phyloP scores from a whole-genome alignment of 2,113 vertebrate genomes.

The Noturus placidus region DNA sequence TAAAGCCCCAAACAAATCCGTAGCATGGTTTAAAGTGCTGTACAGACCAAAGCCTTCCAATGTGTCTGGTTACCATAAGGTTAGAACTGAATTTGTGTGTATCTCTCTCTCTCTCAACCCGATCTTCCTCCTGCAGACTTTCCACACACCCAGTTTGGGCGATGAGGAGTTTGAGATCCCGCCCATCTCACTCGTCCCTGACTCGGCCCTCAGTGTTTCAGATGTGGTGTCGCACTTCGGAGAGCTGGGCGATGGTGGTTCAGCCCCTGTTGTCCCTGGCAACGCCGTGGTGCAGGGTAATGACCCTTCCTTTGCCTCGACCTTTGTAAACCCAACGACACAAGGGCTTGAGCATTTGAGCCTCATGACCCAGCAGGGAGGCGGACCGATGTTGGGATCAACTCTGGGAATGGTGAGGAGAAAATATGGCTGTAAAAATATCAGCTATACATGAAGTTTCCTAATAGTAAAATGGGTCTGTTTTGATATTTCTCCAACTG shows the following conservation, averaged over 20 bases:
- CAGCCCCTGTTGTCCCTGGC: conserved; percentile 73
- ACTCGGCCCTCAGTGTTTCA: conserved; percentile 82
- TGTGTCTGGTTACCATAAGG: neutral
- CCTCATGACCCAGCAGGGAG: conserved; percentile 81
- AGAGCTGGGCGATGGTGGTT: conserved; percentile 77
- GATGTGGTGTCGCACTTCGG: conserved; percentile 85
- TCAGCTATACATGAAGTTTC: neutral
- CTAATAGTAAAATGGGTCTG: neutral
- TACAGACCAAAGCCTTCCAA: neutral
- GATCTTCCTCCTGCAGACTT: conserved; percentile 72
- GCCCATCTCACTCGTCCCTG: conserved; percentile 86
- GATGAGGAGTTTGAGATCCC: conserved; percentile 94
- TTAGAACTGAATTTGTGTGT: neutral
- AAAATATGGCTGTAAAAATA: neutral
- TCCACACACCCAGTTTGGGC: conserved; percentile 88
- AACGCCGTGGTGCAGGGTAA: conserved; percentile 78
- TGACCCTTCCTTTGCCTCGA: conserved; percentile 75
- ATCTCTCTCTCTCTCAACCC: neutral
- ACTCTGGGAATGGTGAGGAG: conserved; percentile 66
- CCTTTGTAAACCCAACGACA: conserved; percentile 66
- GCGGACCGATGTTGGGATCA: conserved; percentile 71
- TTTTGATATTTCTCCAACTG: neutral
- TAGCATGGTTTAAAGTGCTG: neutral
- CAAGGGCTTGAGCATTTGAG: conserved; percentile 81
- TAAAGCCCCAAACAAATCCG: neutral